Percentiles rank a stretch among this genome's conserved stretches.
These are phyloP conservation scores for Drosophila neotestacea DNA, from an alignment of 2,888 invertebrate species.

Conservation along the genomic window DNA sequence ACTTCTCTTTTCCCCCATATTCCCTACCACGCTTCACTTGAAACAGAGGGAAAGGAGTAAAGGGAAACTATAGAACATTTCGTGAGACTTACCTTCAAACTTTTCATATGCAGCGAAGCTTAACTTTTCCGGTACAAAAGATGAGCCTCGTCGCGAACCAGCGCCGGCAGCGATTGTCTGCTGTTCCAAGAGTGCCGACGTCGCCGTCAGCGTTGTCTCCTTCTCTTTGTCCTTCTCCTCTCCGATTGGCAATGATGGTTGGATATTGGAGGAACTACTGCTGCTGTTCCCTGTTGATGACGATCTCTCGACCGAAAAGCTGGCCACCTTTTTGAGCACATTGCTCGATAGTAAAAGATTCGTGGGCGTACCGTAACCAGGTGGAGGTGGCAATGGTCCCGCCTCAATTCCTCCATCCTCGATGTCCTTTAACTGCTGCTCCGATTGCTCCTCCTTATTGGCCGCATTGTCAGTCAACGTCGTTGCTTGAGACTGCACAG, in stretches of 20 bases:
- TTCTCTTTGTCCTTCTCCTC: conserved; percentile 35
- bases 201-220: conserved; percentile 61
- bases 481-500: conserved; percentile 78
- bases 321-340: conserved; percentile 93
- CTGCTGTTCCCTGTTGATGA: conserved; percentile 48
- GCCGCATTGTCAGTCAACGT: conserved; percentile 17
- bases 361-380: conserved; percentile 73
- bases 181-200: conserved; percentile 41
- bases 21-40: conserved; percentile 48
- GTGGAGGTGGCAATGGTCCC: conserved; percentile 58
- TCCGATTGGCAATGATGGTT: conserved; percentile 16
- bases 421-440: conserved; percentile 12
- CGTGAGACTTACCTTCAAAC: conserved; percentile 92
- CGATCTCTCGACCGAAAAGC: conserved; percentile 91
- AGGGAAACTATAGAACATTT: conserved; percentile 67
- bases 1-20: conserved; percentile 8
- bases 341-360: conserved; percentile 87
- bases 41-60: conserved; percentile 9
- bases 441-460: conserved; percentile 32
- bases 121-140: conserved; percentile 93
- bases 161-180: conserved; percentile 43
- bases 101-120: conserved; percentile 95
- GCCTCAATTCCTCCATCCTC: conserved; percentile 43
- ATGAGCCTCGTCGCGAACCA: conserved; percentile 88
- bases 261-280: conserved; percentile 75